Evolutionary conservation across 1,140 invertebrate species (phyloP).

Genomic region (Diabrotica undecimpunctata): DNA sequence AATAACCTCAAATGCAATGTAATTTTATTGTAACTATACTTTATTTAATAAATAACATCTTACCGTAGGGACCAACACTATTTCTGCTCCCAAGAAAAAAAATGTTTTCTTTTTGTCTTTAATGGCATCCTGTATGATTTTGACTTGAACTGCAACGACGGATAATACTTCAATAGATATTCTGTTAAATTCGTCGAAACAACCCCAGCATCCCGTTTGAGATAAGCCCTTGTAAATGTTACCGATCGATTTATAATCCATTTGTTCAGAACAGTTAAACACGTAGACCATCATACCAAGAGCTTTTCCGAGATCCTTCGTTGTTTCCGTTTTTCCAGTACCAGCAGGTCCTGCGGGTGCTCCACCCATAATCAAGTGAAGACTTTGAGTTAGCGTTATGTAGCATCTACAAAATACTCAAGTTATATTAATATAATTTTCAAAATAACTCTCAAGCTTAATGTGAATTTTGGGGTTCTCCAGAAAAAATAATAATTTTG

Average conservation of each 20-base stretch:
- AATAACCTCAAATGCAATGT: too few species aligned
- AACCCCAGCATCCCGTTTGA: constrained; percentile 93
- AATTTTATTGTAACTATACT: too few species aligned
- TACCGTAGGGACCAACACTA: constrained; percentile 66
- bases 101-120: constrained; percentile 75
- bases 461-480: too few species aligned
- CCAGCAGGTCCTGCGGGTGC: constrained; percentile 84
- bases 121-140: constrained; percentile 79
- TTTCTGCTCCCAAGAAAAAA: constrained; percentile 79
- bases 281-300: constrained; percentile 93
- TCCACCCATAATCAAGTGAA: constrained; percentile 89
- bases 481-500: too few species aligned
- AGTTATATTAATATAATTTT: too few species aligned
- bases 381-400: constrained; percentile 81
- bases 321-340: constrained; percentile 91
- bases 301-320: constrained; percentile 86
- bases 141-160: constrained; percentile 86
- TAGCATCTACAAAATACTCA: constrained; percentile 58
- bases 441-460: too few species aligned
- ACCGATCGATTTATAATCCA: constrained; percentile 91
- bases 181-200: constrained; percentile 93
- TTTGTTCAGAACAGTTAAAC: constrained; percentile 94
- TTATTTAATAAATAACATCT: constrained; percentile 9
- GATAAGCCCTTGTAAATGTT: constrained; percentile 89
- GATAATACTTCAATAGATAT: constrained; percentile 91